Conservation (phyloP, 1,140 invertebrate genomes). For the Cyrtorhinus lividipennis region DNA sequence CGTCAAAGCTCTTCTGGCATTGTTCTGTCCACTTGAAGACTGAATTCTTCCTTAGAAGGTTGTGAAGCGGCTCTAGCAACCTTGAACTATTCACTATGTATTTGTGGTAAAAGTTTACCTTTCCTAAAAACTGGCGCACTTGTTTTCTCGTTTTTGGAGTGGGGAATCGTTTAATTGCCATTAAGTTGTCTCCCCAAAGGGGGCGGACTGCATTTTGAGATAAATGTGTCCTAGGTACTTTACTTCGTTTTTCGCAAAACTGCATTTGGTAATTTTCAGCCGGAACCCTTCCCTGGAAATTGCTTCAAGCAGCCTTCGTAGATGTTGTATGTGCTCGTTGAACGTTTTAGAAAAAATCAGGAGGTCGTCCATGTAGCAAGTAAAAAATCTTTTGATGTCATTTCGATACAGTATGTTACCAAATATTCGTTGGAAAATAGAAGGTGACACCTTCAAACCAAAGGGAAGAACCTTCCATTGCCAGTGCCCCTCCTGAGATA, state of each 20-base stretch:
- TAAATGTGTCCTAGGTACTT: conserved; percentile 28
- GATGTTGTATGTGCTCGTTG: background rate
- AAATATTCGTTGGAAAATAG: conserved; percentile 32
- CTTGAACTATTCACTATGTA: conserved; percentile 27
- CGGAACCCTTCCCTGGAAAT: conserved; percentile 26
- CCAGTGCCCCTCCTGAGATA: conserved; percentile 28
- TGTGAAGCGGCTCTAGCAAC: conserved; percentile 27
- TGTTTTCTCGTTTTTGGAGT: conserved; percentile 21
- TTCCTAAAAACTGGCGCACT: conserved; percentile 27
- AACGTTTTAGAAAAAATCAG: background rate
- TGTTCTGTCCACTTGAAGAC: conserved; percentile 12
- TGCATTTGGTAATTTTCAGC: conserved; percentile 28
- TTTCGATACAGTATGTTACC: background rate
- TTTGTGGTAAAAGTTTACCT: no score
- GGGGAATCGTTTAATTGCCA: conserved; percentile 27
- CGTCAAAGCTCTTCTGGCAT: no score
- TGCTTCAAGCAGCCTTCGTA: background rate
- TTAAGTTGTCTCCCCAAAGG: no score
- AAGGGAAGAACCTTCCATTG: conserved; percentile 29
- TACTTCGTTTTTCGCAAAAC: conserved; percentile 26
- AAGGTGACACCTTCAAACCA: conserved; percentile 31
- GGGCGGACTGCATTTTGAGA: conserved; percentile 24
- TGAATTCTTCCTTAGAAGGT: conserved; percentile 26
- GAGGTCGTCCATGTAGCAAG: background rate
- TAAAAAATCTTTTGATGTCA: background rate